These are phyloP conservation scores for Periophthalmus magnuspinnatus DNA, from an alignment of 2,797 vertebrate genomes.

Conservation along the genomic window DNA sequence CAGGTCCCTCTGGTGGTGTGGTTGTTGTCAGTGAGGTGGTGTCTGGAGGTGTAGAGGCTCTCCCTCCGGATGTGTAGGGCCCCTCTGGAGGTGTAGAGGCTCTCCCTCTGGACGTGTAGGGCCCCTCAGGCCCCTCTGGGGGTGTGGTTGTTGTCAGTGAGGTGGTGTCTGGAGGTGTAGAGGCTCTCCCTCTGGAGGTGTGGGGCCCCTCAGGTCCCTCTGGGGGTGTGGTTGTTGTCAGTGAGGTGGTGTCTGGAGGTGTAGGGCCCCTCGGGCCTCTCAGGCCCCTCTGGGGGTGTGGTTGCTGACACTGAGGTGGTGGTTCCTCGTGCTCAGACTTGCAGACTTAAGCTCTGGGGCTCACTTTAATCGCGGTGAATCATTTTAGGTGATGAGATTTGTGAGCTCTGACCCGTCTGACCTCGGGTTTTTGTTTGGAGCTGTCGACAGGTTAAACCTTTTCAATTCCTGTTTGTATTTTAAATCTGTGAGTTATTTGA, in stretches of 20 bases:
- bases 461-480: slow-evolving; percentile 43
- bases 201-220: neutral
- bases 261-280: neutral
- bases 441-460: slow-evolving; percentile 74
- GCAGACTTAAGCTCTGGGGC: slow-evolving; percentile 53
- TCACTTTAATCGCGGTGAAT: slow-evolving; percentile 60
- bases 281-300: neutral
- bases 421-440: slow-evolving; percentile 54
- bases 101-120: too few relatives aligned
- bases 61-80: too few relatives aligned
- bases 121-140: neutral
- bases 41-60: slow-evolving; percentile 11
- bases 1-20: neutral
- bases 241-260: neutral
- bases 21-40: neutral
- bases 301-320: neutral
- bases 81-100: neutral
- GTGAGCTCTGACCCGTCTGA: slow-evolving; percentile 50
- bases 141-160: neutral
- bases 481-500: slow-evolving; percentile 43
- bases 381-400: slow-evolving; percentile 60
- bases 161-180: neutral
- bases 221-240: neutral
- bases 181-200: too few relatives aligned
- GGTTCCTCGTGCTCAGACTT: slow-evolving; percentile 32